These are phyloP conservation scores for Eretmochelys imbricata DNA, from an alignment of 2,113 vertebrate genomes.

Conservation along the genomic window DNA sequence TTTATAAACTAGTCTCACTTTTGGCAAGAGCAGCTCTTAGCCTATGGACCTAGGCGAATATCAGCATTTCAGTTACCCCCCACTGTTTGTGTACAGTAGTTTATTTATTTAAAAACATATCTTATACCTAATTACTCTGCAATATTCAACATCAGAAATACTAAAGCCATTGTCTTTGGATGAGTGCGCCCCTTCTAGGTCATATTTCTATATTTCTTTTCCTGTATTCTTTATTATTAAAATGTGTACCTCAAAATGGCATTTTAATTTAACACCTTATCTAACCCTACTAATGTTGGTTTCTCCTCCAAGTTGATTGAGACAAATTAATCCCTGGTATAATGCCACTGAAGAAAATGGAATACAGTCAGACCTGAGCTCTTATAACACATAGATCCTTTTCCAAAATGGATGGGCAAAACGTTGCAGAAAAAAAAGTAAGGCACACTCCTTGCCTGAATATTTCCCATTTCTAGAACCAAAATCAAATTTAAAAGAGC, in stretches of 20 bases:
- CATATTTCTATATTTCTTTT: background rate
- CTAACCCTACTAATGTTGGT: background rate
- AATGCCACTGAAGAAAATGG: background rate
- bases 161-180: background rate
- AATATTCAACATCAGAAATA: background rate
- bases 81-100: background rate
- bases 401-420: background rate
- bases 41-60: background rate
- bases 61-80: background rate
- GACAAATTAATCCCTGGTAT: background rate
- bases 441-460: background rate
- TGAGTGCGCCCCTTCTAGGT: too few species aligned
- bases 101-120: background rate
- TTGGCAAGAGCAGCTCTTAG: background rate
- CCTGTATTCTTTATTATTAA: background rate
- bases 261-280: background rate
- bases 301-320: background rate
- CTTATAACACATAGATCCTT: background rate
- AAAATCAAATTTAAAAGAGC: background rate
- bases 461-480: background rate
- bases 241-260: background rate
- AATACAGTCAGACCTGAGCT: background rate
- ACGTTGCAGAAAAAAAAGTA: background rate
- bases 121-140: background rate
- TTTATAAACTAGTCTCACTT: background rate